Base-by-base conservation (phyloP, 1,140 invertebrate genomes). In the Caenorhabditis latens region DNA sequence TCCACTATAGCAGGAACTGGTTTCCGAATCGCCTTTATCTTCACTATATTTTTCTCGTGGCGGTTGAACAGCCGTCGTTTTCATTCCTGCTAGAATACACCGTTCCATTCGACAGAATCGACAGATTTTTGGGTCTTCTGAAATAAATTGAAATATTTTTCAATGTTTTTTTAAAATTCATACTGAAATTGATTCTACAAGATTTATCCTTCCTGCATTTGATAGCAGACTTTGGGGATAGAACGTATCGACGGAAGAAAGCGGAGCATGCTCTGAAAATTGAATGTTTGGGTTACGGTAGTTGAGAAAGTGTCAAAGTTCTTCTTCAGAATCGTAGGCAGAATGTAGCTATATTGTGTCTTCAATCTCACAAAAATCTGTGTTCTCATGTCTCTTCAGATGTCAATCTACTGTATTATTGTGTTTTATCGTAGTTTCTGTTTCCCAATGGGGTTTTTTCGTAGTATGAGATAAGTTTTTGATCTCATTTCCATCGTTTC, bases 1-100 rank as follows among this genome's bases (percentile, higher is more conserved):
- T 14, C n/a, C 6, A 50, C 71, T 79, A 46, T 79, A 79, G 14
- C 71, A 79, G 9, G 71, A 79, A 50, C 71, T 79, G n/a, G 71
- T 24, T 79, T 79, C 71, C 9, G 71, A 79, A 11, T 79, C 71
- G 4, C 71, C 46, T 79, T 24, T 79, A 24, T 79, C 46, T 79
- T 79, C 71, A 79, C 71, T 79, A 14, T 79, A 79, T 32, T 79
- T 79, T 50, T 79, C 71, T 24, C 71, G 16, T 32, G 71, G 71
- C 19, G 71, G 71, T 50, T 79, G 71, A 24, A 79, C 71, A 4
- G 71, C 71, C 4, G 71, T 53, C n/a, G 71, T 79, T n/a, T 50
- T 79, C 71, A 79, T 79, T 24, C 71, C 71, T 4, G 71, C 71
- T 9, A 32, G 46, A 9, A 79, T 53, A 42, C 71, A 79, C 4